A percentile compares a stretch with the other conserved stretches of the same genome.
phyloP scores from a whole-genome alignment of 2,113 vertebrate genomes.

The Halcyon malimbica region DNA sequence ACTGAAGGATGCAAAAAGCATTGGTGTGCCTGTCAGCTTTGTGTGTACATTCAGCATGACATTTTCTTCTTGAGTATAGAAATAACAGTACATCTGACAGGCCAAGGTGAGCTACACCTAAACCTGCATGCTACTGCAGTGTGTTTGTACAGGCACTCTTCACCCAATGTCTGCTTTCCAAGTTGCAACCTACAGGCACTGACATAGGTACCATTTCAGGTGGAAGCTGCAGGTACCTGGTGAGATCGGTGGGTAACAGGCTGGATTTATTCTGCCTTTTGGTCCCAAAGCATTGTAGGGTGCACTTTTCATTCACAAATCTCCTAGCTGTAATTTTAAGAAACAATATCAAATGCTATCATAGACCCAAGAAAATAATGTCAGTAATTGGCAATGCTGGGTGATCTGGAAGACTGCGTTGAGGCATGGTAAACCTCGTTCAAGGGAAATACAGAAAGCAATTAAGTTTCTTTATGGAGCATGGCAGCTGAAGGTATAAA shows the following conservation, averaged over 20 bases:
- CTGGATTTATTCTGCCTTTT: background rate
- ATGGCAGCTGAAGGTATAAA: background rate
- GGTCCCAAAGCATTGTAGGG: background rate
- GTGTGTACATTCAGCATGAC: fast-evolving
- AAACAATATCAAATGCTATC: background rate
- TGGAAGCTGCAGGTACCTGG: background rate
- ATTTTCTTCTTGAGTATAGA: background rate
- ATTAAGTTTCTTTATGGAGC: background rate
- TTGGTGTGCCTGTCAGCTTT: background rate
- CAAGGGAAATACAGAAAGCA: background rate
- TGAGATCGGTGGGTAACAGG: background rate
- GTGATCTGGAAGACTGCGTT: background rate
- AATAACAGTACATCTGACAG: background rate
- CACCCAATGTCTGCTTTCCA: background rate
- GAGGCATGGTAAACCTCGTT: background rate
- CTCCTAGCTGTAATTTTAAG: background rate
- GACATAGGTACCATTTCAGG: background rate
- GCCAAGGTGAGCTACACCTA: background rate
- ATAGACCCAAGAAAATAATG: background rate
- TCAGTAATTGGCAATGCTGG: background rate
- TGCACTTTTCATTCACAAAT: background rate
- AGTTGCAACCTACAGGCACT: background rate
- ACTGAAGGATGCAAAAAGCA: background rate
- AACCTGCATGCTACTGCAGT: background rate
- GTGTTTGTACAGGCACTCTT: background rate